These are phyloP conservation scores for Slavum lentiscoides DNA, from an alignment of 2,888 invertebrate genomes.

Conservation along the genomic window DNA sequence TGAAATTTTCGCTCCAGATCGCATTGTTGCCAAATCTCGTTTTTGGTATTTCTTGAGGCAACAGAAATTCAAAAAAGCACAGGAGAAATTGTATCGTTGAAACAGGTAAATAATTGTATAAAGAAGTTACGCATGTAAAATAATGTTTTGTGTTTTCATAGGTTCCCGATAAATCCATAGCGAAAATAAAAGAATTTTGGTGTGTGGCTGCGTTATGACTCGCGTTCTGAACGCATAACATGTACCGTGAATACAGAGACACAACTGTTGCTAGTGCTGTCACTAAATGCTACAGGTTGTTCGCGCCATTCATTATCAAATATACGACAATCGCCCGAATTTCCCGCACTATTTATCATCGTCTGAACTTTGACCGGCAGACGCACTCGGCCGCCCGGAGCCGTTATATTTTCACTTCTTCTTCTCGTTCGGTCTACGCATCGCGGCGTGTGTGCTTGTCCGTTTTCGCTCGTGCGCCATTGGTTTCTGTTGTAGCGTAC, in stretches of 20 bases:
- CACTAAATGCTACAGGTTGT: constrained; percentile 96
- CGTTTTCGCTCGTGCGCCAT: too few species aligned
- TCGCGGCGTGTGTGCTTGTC: too few species aligned
- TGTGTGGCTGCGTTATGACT: constrained; percentile 98
- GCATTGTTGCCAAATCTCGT: constrained; percentile 95
- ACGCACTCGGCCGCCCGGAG: too few species aligned
- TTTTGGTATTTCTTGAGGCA: constrained; percentile 99
- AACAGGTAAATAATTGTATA: constrained; percentile 63
- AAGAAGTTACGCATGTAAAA: not conserved
- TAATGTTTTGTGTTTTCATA: constrained; percentile 59
- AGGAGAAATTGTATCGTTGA: constrained; percentile 96
- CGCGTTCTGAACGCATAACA: constrained; percentile 99
- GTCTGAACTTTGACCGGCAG: constrained; percentile 61
- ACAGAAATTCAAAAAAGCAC: constrained; percentile 97
- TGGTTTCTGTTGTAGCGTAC: too few species aligned
- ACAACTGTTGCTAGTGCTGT: constrained; percentile 94
- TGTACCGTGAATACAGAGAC: constrained; percentile 99
- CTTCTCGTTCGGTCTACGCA: too few species aligned
- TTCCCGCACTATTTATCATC: too few species aligned
- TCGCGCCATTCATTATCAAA: constrained; percentile 94
- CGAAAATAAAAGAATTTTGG: constrained; percentile 98
- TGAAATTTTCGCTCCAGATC: constrained; percentile 98
- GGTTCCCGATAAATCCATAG: constrained; percentile 89
- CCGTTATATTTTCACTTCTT: too few species aligned
- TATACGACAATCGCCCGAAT: too few species aligned